Evolutionary conservation across 2,113 vertebrate species (phyloP).

Genomic region (Carlito syrichta): DNA sequence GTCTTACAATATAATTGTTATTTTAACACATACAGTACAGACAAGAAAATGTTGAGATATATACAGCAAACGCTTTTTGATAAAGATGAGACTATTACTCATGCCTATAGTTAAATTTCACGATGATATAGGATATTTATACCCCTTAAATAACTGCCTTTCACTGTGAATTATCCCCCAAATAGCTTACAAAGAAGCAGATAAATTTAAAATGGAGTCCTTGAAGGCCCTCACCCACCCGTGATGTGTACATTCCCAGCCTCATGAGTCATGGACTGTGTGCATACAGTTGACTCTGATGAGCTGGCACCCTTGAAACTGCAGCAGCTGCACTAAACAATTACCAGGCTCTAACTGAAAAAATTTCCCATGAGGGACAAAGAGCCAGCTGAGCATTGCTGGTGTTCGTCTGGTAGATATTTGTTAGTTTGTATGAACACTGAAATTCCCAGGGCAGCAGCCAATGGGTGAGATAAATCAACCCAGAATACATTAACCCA

Average conservation of each 20-base stretch:
- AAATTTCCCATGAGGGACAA: constrained; percentile 72
- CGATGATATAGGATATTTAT: constrained; percentile 57
- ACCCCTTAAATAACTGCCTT: constrained; percentile 48
- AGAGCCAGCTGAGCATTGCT: constrained; percentile 70
- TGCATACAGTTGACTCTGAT: constrained; percentile 63
- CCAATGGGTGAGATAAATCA: constrained; percentile 60
- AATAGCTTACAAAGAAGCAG: constrained; percentile 56
- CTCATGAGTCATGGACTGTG: constrained; percentile 47
- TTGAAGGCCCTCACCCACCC: constrained; percentile 17
- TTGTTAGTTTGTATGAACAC: constrained; percentile 52
- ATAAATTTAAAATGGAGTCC: constrained; percentile 51
- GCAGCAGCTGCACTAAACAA: constrained; percentile 63
- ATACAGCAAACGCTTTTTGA: background rate
- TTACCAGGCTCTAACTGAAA: constrained; percentile 65
- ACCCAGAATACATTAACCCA: constrained; percentile 39
- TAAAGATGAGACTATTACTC: background rate
- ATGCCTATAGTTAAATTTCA: background rate
- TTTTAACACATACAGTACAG: background rate
- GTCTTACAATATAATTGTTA: background rate
- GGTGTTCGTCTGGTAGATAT: constrained; percentile 48
- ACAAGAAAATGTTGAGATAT: background rate
- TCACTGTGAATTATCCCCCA: background rate
- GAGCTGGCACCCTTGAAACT: constrained; percentile 64
- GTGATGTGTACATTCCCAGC: background rate
- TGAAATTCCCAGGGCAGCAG: constrained; percentile 63